These are phyloP conservation scores for Amphimallon solstitiale DNA, from an alignment of 2,888 invertebrate species.

Conservation along the genomic window DNA sequence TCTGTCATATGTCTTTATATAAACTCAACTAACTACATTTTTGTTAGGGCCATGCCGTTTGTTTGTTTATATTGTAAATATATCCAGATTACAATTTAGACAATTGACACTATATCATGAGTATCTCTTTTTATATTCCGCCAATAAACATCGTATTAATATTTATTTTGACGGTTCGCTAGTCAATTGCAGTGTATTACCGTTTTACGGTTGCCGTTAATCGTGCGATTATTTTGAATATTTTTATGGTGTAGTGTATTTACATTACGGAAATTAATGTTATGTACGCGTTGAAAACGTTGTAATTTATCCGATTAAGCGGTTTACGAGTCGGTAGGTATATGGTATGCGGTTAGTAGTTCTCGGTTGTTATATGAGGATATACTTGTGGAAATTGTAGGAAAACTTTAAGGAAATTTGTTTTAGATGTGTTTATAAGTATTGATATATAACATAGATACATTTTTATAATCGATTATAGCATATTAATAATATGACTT, in stretches of 20 bases:
- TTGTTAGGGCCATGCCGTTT: not conserved
- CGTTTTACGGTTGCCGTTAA: constrained; percentile 15
- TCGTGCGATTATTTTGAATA: constrained; percentile 27
- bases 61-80: constrained; percentile 4
- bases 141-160: constrained; percentile 16
- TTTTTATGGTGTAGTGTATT: constrained; percentile 21
- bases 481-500: no score
- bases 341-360: not conserved
- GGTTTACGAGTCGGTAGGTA: not conserved
- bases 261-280: constrained; percentile 13
- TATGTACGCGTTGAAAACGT: constrained; percentile 10
- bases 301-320: constrained; percentile 21
- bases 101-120: not conserved
- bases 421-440: no score
- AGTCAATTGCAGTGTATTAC: constrained; percentile 14
- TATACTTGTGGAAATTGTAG: no score
- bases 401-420: no score
- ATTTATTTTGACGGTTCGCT: constrained; percentile 22
- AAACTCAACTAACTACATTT: not conserved
- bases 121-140: constrained; percentile 7
- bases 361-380: not conserved
- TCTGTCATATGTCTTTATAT: no score
- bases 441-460: no score
- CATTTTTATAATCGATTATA: no score
- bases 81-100: not conserved